A percentile compares a stretch with the other conserved stretches of the same genome.
Conservation (phyloP, 2,888 invertebrate genomes). For the Rapana venosa region DNA sequence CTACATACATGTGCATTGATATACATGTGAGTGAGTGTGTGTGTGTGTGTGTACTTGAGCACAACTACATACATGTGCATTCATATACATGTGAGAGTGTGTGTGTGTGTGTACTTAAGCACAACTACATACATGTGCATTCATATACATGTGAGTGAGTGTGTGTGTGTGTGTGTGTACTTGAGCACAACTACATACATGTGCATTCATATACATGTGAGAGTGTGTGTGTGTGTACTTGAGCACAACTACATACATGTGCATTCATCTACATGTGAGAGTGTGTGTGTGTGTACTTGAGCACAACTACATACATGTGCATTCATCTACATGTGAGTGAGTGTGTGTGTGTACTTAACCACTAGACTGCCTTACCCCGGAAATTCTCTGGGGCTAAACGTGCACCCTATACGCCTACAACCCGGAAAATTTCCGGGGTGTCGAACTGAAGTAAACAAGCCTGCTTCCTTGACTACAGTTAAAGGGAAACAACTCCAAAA, state of each 20-base stretch:
- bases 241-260: not conserved
- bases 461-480: no score
- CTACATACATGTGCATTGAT: not conserved
- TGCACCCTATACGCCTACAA: no score
- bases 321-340: not conserved
- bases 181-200: not conserved
- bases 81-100: not conserved
- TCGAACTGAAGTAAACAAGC: no score
- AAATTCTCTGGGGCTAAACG: no score
- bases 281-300: not conserved
- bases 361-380: no score
- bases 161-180: not conserved
- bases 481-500: no score
- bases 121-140: not conserved
- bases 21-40: not conserved
- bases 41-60: not conserved
- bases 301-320: not conserved
- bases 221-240: not conserved
- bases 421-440: no score
- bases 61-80: not conserved
- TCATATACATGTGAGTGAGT: not conserved
- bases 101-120: not conserved
- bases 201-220: not conserved
- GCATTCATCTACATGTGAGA: not conserved
- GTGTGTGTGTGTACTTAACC: not conserved